Percentiles rank a stretch among this genome's conserved stretches.
Evolutionary conservation across 2,113 vertebrate genomes (phyloP).

Genomic region (Corythornis cristatus): DNA sequence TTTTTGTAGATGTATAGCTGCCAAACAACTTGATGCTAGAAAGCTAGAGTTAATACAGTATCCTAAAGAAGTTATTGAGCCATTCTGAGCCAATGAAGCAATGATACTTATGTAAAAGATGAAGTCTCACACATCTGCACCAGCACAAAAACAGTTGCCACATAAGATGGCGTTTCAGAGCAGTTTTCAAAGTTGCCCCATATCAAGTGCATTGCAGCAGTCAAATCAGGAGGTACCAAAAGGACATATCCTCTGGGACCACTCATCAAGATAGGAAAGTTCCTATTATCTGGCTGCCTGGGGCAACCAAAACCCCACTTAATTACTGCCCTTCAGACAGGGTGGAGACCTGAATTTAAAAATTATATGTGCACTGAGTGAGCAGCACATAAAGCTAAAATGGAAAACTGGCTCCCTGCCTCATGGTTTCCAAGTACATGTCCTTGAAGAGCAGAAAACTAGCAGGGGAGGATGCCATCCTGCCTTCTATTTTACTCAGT

Average conservation of each 20-base stretch:
- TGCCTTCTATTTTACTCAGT: not conserved
- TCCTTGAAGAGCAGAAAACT: slow-evolving; percentile 22
- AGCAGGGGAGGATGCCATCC: not conserved
- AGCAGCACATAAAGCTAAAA: slow-evolving; percentile 44
- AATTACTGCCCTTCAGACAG: slow-evolving; percentile 65
- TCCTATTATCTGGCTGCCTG: slow-evolving; percentile 65
- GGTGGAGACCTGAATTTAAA: slow-evolving; percentile 58
- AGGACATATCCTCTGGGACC: slow-evolving; percentile 27
- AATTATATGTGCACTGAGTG: not conserved
- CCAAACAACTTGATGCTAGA: not conserved
- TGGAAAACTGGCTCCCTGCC: slow-evolving; percentile 39
- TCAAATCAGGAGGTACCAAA: slow-evolving; percentile 34
- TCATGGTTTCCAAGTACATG: slow-evolving; percentile 2
- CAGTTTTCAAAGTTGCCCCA: not conserved
- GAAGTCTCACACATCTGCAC: not conserved
- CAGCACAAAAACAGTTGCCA: not conserved
- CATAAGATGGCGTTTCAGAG: not conserved
- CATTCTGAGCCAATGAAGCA: not conserved
- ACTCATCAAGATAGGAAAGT: slow-evolving; percentile 51
- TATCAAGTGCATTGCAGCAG: not conserved
- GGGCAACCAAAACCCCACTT: slow-evolving; percentile 57
- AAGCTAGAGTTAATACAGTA: not conserved
- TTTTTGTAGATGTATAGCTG: not conserved
- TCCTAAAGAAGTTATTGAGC: not conserved
- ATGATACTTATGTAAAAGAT: not conserved